Percentiles rank a stretch among this genome's conserved stretches.
Evolutionary conservation across 2,888 invertebrate species (phyloP).

Genomic region (Cabera pusaria): DNA sequence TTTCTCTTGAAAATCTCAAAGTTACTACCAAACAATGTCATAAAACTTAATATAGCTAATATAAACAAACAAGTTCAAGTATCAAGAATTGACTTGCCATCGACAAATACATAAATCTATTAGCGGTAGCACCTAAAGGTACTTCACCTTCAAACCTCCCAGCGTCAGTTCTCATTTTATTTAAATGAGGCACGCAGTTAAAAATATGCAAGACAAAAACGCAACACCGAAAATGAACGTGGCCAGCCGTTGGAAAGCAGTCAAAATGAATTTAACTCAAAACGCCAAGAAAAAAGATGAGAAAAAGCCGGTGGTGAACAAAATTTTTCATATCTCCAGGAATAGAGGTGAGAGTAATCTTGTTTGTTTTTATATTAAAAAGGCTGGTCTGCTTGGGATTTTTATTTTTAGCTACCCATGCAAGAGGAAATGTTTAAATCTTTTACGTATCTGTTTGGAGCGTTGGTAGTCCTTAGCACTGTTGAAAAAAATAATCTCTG

Average conservation of each 20-base stretch:
- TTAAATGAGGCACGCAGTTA: constrained; percentile 31
- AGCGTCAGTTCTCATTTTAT: constrained; percentile 17
- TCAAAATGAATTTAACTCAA: constrained; percentile 55
- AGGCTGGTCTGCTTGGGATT: not conserved
- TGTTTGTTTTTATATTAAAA: not conserved
- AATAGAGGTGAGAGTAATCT: constrained; percentile 56
- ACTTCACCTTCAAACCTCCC: constrained; percentile 27
- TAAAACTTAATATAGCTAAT: too few relatives aligned
- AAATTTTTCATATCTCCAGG: constrained; percentile 52
- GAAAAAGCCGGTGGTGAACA: constrained; percentile 43
- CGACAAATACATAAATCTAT: too few relatives aligned
- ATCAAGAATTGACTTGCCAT: too few relatives aligned
- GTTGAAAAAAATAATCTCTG: too few relatives aligned
- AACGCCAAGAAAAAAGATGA: constrained; percentile 42
- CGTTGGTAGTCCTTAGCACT: too few relatives aligned
- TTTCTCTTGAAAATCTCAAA: constrained; percentile 1
- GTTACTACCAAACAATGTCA: too few relatives aligned
- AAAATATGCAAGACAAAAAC: constrained; percentile 26
- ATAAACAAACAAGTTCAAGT: constrained; percentile 14
- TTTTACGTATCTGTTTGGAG: too few relatives aligned
- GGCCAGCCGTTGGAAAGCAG: constrained; percentile 64
- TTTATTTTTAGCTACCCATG: too few relatives aligned
- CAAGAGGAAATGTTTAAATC: too few relatives aligned
- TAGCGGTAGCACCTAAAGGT: too few relatives aligned
- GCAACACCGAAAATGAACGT: constrained; percentile 52